Base-by-base conservation (phyloP, 2,888 invertebrate genomes). In the Portevinia maculata region DNA sequence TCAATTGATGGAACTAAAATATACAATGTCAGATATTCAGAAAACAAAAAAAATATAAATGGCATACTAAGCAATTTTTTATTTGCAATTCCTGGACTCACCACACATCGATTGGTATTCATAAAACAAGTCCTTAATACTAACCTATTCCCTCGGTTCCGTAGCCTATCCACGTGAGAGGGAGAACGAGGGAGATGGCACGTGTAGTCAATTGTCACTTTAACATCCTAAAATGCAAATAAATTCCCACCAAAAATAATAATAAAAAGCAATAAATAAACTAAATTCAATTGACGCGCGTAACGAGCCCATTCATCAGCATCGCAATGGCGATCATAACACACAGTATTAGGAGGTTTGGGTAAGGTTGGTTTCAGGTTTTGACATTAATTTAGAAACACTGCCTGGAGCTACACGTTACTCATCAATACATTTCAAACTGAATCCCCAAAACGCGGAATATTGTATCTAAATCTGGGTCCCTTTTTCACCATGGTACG, bases 381-480 rank as follows among this genome's bases (percentile, higher is more conserved):
- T 44, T 55, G 69, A 69, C 69, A 79, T 79, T 75, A 79, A 79
- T 75, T 79, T 79, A 57, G 75, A 79, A 75, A 52, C 75, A 62
- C 37, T 21, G n/a, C 60, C 15, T 52, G 48, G 39, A n/a, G 8
- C n/a, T 30, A 71, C 39, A 13, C 48, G 11, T 4, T 21, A n/a
- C 3, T 28, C 79, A 62, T 60, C 74, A 74, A 74, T 74, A 67
- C 53, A 74, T 60, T 59, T 79, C 79, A 79, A 74, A 74, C 28
- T 48, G 74, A 74, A 74, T 79, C 60, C 55, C 60, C 46, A 55
- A 57, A 37, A 21, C 21, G 44, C 5, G 55, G 32, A 48, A 69
- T 48, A 48, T 48, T 57, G 69, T 28, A 37, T 15, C 28, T 17
- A 21, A 9, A 19, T 19, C 15, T n/a, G 44, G 41, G 30, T 19